Evolutionary conservation across 2,113 vertebrate species (phyloP), one percentile per base, ranked within the genome.

Genomic region (Asarcornis scutulata): DNA sequence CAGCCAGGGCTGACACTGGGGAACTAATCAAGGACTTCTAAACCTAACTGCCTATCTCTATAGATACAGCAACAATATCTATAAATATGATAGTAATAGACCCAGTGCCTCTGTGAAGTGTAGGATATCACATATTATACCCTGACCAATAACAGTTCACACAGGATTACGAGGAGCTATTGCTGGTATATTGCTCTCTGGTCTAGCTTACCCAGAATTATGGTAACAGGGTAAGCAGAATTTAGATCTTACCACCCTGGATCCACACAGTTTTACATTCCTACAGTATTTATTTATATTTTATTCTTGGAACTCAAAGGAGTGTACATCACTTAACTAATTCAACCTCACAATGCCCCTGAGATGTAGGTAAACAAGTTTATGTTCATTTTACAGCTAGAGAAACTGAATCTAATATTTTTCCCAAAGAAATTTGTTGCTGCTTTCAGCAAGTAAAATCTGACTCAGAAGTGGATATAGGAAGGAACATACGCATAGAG

Each of bases 11-110:
- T 88, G 79, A 72, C 86, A 63, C 79, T 85, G 73, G 90, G 90
- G 90, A 96, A 52, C 85, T 94, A 95, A 96, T 94, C 92, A 94
- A 90, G 73, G 60, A 48, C 83, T 94, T 86, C 88, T 91, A 89
- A 93, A 86, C 52, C 56, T 77, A 91, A 89, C 87, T 92, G 67
- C 56, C 46, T 84, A 58, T 50, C 73, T 82, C 87, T 91, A 36
- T 36, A 75, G 92, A 26, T 75, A 64, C 52, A 68, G 44, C 59
- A 93, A 46, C 44, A 63, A 60, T 91, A 68, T 75, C 86, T 88
- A 86, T 93, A 93, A 96, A 95, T 94, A 90, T 31, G 38, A 60
- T 56, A 60, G 56, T 64, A 81, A 27, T 77, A 25, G 1, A 79
- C 60, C 68, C 18, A 44, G n/a, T 64, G 68, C 68, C 56, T 86